Percentiles rank a stretch among this genome's conserved stretches.
Conservation (phyloP, 2,113 vertebrate genomes). For the Xiphias gladius region DNA sequence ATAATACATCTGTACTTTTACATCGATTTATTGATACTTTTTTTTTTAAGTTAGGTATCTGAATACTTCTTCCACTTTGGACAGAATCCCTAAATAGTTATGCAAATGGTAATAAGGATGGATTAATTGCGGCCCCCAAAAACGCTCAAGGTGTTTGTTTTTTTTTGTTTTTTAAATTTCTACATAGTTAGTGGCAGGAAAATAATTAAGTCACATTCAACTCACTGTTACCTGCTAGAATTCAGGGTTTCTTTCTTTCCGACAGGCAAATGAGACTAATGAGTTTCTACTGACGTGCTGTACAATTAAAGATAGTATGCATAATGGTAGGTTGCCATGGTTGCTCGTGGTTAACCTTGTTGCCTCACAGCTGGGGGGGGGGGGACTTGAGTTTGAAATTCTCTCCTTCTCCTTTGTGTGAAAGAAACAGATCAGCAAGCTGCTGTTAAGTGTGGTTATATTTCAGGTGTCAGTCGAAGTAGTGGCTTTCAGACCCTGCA, state of each 20-base stretch:
- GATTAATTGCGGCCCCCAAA: slow-evolving; percentile 7
- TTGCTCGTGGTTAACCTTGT: slow-evolving; percentile 25
- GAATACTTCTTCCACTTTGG: not conserved
- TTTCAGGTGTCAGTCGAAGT: slow-evolving; percentile 32
- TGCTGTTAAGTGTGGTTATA: slow-evolving; percentile 31
- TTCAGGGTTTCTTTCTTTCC: not conserved
- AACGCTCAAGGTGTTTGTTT: not conserved
- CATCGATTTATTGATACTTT: not conserved
- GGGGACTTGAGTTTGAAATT: not conserved
- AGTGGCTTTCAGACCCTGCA: slow-evolving; percentile 3
- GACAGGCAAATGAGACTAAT: slow-evolving; percentile 9
- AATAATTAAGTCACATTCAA: slow-evolving; percentile 17
- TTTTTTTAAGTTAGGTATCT: not conserved
- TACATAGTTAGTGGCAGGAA: not conserved
- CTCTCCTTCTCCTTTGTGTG: not conserved
- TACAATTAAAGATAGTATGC: slow-evolving; percentile 1
- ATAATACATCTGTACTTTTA: not conserved
- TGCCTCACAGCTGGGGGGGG: not conserved
- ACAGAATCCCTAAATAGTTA: not conserved
- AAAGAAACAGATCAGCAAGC: not conserved
- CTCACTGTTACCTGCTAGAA: not conserved
- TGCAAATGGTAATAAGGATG: slow-evolving; percentile 2
- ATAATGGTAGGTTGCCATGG: slow-evolving; percentile 16
- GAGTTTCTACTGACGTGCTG: slow-evolving; percentile 2
- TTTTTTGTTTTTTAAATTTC: not conserved